These are phyloP conservation scores for Phainopepla nitens DNA, from an alignment of 2,113 vertebrate species.

Conservation along the genomic window DNA sequence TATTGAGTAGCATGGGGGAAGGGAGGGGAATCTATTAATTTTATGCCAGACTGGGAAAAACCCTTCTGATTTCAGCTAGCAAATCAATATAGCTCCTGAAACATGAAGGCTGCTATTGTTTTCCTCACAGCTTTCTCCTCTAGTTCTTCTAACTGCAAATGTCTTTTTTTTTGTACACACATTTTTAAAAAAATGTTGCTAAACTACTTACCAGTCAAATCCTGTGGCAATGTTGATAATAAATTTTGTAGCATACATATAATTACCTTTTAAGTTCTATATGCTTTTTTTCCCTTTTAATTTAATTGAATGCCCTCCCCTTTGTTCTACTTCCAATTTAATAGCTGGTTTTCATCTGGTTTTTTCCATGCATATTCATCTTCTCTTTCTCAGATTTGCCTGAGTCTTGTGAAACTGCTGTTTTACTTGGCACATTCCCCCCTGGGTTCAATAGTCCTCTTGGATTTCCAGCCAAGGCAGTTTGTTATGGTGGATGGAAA, in stretches of 20 bases:
- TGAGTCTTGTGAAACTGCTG: conserved; percentile 84
- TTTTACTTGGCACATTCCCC: conserved; percentile 87
- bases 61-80: conserved; percentile 18
- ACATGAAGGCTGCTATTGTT: conserved; percentile 46
- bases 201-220: conserved; percentile 45
- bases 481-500: conserved; percentile 86
- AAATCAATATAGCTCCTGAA: conserved; percentile 22
- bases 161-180: not conserved
- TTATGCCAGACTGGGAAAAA: conserved; percentile 4
- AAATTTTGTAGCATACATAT: conserved; percentile 33
- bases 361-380: conserved; percentile 39
- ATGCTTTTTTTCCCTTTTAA: not conserved
- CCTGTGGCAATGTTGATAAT: conserved; percentile 55
- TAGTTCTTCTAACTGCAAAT: conserved; percentile 1
- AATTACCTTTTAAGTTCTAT: conserved; percentile 54
- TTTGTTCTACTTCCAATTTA: conserved; percentile 58
- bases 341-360: conserved; percentile 32
- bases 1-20: conserved; percentile 15
- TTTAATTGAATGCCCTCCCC: conserved; percentile 35
- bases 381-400: conserved; percentile 79
- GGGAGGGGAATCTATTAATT: not conserved
- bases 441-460: conserved; percentile 84
- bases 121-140: conserved; percentile 18
- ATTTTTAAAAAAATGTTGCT: conserved; percentile 31
- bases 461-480: conserved; percentile 93